Percentiles rank a stretch among this genome's conserved stretches.
Evolutionary conservation across 1,140 invertebrate species (phyloP).

Genomic region (Philotrypesis tridentata): DNA sequence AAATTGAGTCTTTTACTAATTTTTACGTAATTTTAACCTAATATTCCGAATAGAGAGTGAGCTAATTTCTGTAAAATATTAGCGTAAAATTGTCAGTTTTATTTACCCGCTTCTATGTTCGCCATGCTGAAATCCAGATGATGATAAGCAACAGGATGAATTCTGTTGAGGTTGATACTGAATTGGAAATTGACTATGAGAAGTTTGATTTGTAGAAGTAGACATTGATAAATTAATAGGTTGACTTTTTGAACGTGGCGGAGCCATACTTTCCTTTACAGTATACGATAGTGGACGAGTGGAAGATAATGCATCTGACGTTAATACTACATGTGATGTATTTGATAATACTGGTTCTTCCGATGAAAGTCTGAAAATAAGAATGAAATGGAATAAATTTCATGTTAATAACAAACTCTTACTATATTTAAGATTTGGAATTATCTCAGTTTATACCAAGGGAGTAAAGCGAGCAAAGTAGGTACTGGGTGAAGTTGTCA

Average conservation of each 20-base stretch:
- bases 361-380: background rate
- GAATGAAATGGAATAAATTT: background rate
- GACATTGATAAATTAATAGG: conserved; percentile 71
- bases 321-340: conserved; percentile 55
- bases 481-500: no score
- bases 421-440: no score
- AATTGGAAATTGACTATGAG: background rate
- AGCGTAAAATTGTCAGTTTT: no score
- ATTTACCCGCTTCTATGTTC: conserved; percentile 69
- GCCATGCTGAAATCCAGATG: conserved; percentile 68
- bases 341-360: background rate
- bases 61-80: no score
- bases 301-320: conserved; percentile 67
- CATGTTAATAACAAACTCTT: no score
- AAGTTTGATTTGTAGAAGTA: conserved; percentile 15
- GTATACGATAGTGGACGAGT: conserved; percentile 67
- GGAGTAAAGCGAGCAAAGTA: no score
- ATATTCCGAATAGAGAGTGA: no score
- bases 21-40: no score
- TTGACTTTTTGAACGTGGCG: conserved; percentile 73
- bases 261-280: conserved; percentile 63
- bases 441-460: no score
- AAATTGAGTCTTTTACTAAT: no score
- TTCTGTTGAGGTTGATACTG: conserved; percentile 43
- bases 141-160: conserved; percentile 50